Base-by-base conservation (phyloP, 2,113 vertebrate genomes). In the Sapayoa aenigma region DNA sequence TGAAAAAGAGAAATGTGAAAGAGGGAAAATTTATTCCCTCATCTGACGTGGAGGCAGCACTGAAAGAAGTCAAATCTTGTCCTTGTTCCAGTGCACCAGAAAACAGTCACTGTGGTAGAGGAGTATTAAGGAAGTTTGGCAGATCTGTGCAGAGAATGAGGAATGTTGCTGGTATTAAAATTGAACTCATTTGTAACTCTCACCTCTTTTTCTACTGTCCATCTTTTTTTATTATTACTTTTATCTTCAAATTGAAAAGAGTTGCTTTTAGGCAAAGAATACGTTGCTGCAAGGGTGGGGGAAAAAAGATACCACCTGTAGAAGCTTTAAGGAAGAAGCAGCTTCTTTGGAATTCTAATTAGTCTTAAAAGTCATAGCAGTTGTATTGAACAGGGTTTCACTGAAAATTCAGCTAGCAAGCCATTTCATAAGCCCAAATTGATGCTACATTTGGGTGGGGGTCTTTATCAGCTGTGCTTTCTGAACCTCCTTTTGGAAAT, bases 11-110 rank as follows among this genome's bases (percentile, higher is more conserved):
- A 88, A 84, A 25, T 71, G 14, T 1, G 42, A 80, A 95, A 59
- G 20, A 78, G 42, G 21, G 39, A 79, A 49, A 52, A 79, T 63
- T n/a, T 59, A 1, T 55, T 92, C 44, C 12, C 16, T 63, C 0
- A 0, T 23, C 11, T 49, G 55, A 41, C 20, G 3, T 16, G 19
- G 42, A 75, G 46, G 3, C 39, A 81, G 13, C 1, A 1, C 46
- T 84, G 55, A n/a, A 44, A 84, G 13, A 89, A 89, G 78, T 78
- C 0, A 35, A n/a, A 75, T 65, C 3, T 50, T 49, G 44, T 47
- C 16, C 37, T 65, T 84, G 33, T 14, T 81, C 35, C 30, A 19
- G 0, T 74, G 68, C 50, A 19, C 15, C 58, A 63, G 67, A 9
- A 62, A 74, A 18, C n/a, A 74, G 30, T 72, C 31, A 12, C 20